Conservation (phyloP, 2,888 invertebrate genomes). For the Cryptosula pallasiana region DNA sequence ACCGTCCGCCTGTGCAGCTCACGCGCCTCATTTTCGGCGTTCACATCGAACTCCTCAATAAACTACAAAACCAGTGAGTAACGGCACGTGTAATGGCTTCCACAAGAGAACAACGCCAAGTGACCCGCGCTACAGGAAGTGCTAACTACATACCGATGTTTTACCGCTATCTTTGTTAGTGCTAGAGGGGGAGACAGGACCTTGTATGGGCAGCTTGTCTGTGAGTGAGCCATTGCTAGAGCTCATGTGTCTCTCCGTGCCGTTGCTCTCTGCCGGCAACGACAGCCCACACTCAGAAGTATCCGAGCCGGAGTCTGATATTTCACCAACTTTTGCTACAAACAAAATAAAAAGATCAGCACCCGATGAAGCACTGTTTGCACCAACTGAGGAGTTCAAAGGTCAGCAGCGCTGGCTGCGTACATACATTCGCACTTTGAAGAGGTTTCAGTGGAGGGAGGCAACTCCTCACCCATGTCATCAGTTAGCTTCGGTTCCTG, state of each 20-base stretch:
- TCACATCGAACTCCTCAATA: slow-evolving; percentile 38
- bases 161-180: not conserved
- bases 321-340: not conserved
- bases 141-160: not conserved
- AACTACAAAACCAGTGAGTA: not conserved
- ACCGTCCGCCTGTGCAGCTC: slow-evolving; percentile 3
- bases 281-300: not conserved
- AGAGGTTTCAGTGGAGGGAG: not conserved
- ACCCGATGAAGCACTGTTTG: too few species aligned
- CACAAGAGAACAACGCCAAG: too few species aligned
- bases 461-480: not conserved
- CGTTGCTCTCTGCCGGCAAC: not conserved
- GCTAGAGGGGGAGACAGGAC: not conserved
- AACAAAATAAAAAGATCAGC: not conserved
- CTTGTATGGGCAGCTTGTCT: not conserved
- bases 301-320: not conserved
- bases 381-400: too few species aligned
- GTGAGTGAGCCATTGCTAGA: not conserved
- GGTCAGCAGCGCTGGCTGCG: too few species aligned
- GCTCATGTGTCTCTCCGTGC: not conserved
- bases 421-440: not conserved
- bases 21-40: slow-evolving; percentile 39
- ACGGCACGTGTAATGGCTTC: too few species aligned
- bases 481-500: slow-evolving; percentile 34
- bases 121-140: too few species aligned